A percentile compares a stretch with the other conserved stretches of the same genome.
phyloP scores from a whole-genome alignment of 2,797 vertebrate genomes.

The Ambastaia sidthimunki region DNA sequence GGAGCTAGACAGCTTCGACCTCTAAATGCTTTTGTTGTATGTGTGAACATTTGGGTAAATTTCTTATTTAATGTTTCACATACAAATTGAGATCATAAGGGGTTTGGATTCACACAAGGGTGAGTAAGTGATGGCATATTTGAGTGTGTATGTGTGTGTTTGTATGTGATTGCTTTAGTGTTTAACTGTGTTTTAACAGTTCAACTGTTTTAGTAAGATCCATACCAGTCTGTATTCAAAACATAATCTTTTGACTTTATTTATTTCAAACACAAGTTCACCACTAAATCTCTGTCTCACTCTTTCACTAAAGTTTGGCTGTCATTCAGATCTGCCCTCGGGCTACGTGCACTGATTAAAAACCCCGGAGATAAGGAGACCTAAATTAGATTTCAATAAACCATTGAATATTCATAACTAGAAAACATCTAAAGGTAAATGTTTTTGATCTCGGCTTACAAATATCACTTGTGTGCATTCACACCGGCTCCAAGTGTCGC shows the following conservation, averaged over 20 bases:
- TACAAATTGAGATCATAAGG: neutral
- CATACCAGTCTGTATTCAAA: slow-evolving; percentile 29
- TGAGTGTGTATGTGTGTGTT: neutral
- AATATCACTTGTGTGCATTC: slow-evolving; percentile 85
- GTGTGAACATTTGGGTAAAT: neutral
- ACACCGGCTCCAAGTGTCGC: slow-evolving; percentile 74
- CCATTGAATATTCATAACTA: slow-evolving; percentile 96
- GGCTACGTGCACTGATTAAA: slow-evolving; percentile 98
- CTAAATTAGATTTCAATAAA: slow-evolving; percentile 99
- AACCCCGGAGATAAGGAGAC: slow-evolving; percentile 94
- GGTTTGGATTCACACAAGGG: neutral
- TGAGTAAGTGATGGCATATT: neutral
- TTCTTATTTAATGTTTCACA: neutral
- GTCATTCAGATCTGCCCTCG: slow-evolving; percentile 93
- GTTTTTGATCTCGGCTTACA: slow-evolving; percentile 85
- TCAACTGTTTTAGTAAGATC: neutral
- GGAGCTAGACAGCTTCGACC: neutral
- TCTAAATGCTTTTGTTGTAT: neutral
- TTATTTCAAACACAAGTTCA: slow-evolving; percentile 33
- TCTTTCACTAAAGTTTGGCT: slow-evolving; percentile 83
- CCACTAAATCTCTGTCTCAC: slow-evolving; percentile 54
- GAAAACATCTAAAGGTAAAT: slow-evolving; percentile 95
- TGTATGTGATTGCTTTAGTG: neutral
- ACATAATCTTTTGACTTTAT: slow-evolving; percentile 8
- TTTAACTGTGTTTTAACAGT: neutral